Evolutionary conservation across 2,888 invertebrate genomes (phyloP).

Genomic region (Caenorhabditis sp.): DNA sequence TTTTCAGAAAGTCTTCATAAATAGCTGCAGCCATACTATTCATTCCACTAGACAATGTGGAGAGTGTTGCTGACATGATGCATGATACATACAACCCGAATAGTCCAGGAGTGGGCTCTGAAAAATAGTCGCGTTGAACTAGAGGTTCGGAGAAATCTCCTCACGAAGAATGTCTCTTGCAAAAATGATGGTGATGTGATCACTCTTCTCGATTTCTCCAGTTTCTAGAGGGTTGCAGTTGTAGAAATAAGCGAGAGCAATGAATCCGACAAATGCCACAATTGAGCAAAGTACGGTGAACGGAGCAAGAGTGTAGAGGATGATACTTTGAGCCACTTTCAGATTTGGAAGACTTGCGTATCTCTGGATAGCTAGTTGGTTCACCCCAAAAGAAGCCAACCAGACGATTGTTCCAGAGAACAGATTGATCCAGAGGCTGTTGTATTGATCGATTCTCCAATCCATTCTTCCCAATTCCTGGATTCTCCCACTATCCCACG

Average conservation of each 20-base stretch:
- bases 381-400: constrained; percentile 80
- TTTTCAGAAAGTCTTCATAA: constrained; percentile 80
- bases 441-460: constrained; percentile 76
- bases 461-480: constrained; percentile 70
- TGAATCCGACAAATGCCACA: constrained; percentile 77
- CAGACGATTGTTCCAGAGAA: constrained; percentile 77
- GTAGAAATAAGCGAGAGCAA: constrained; percentile 80
- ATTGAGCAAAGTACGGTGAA: constrained; percentile 77
- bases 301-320: constrained; percentile 76
- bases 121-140: constrained; percentile 1
- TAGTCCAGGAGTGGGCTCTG: constrained; percentile 77
- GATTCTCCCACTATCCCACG: constrained; percentile 73
- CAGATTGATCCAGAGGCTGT: constrained; percentile 78
- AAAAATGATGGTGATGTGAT: constrained; percentile 78
- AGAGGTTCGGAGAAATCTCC: background rate
- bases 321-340: constrained; percentile 74
- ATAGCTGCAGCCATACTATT: constrained; percentile 80
- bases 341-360: constrained; percentile 76
- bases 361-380: constrained; percentile 79
- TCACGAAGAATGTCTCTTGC: constrained; percentile 76
- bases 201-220: constrained; percentile 72
- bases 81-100: constrained; percentile 80
- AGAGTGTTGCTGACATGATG: constrained; percentile 79
- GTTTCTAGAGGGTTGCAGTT: constrained; percentile 80
- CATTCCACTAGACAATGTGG: constrained; percentile 80